phyloP scores from a whole-genome alignment of 1,140 invertebrate species.

The Vollenhovia emeryi region DNA sequence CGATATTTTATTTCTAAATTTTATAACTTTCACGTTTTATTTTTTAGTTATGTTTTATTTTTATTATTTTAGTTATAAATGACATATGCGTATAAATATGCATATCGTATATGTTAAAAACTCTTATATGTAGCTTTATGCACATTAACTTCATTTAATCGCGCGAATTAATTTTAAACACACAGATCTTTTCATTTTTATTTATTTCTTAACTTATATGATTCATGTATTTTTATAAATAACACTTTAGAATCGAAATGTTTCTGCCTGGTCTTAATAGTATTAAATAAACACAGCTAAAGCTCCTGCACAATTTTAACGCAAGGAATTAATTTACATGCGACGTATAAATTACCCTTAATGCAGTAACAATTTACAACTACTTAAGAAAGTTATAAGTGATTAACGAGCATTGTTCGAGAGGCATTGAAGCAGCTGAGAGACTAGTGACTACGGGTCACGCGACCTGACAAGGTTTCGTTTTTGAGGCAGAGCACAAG shows the following conservation, averaged over 20 bases:
- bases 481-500: constrained; percentile 17
- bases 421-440: neutral
- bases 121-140: neutral
- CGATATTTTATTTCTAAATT: neutral
- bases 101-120: neutral
- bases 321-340: neutral
- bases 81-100: neutral
- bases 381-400: constrained; percentile 27
- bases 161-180: neutral
- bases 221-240: neutral
- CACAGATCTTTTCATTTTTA: neutral
- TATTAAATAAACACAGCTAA: neutral
- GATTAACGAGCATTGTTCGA: constrained; percentile 33
- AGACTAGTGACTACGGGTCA: constrained; percentile 31
- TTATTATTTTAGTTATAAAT: neutral
- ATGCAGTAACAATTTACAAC: constrained; percentile 29
- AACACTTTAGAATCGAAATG: neutral
- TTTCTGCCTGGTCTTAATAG: neutral
- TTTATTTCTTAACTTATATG: neutral
- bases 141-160: neutral
- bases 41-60: neutral
- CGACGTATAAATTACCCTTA: constrained; percentile 27
- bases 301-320: neutral
- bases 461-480: neutral
- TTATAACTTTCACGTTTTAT: neutral